Percentiles rank a stretch among this genome's conserved stretches.
Conservation (phyloP, 2,888 invertebrate genomes). For the Colostygia pectinataria region DNA sequence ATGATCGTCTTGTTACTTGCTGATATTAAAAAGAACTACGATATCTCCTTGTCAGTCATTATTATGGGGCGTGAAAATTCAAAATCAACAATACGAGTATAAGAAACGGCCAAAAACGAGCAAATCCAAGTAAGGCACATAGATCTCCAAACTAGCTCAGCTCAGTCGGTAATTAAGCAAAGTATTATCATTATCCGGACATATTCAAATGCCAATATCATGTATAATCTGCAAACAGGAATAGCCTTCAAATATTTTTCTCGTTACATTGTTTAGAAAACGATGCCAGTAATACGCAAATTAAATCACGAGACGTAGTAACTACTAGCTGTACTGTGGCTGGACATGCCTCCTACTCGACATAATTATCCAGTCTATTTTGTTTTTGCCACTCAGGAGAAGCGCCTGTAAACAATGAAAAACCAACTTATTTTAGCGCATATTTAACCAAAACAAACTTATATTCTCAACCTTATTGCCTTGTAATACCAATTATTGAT, state of each 20-base stretch:
- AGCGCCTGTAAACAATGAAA: conserved; percentile 26
- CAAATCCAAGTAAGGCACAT: no score
- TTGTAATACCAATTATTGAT: neutral
- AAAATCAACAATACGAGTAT: no score
- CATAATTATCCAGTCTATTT: conserved; percentile 1
- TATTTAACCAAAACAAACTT: conserved; percentile 17
- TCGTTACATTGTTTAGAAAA: conserved; percentile 10
- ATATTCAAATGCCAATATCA: no score
- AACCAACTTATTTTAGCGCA: conserved; percentile 3
- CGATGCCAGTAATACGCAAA: conserved; percentile 21
- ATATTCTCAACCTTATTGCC: conserved; percentile 8
- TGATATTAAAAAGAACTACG: no score
- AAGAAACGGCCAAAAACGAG: no score
- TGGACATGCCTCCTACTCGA: neutral
- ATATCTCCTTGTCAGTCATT: no score
- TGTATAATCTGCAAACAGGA: neutral
- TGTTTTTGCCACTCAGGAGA: conserved; percentile 8
- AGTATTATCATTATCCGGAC: no score
- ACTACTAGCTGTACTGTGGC: neutral
- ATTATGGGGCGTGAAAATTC: no score
- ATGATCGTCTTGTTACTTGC: no score
- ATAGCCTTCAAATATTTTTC: neutral
- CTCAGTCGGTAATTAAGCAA: no score
- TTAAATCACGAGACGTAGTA: conserved; percentile 23
- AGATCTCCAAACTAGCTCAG: no score